phyloP scores from a whole-genome alignment of 2,797 vertebrate genomes.

The Myotis planiceps region DNA sequence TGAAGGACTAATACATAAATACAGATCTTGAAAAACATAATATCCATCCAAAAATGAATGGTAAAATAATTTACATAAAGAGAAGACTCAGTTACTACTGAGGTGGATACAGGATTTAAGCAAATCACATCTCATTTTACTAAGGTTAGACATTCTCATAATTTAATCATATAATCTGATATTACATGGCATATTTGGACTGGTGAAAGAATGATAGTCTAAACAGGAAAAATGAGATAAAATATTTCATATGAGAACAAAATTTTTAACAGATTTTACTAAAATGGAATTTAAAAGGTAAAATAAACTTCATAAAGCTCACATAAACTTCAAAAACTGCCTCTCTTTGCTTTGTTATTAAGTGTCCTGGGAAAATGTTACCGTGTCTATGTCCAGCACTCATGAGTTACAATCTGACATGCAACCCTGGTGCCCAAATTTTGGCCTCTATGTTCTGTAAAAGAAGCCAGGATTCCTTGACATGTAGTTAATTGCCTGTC shows the following conservation, averaged over 20 bases:
- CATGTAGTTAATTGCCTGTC: background rate
- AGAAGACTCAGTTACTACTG: background rate
- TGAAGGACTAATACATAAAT: background rate
- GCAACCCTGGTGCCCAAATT: background rate
- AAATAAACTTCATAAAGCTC: conserved; percentile 26
- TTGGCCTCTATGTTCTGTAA: background rate
- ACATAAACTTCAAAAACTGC: background rate
- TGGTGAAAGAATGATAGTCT: background rate
- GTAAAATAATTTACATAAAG: background rate
- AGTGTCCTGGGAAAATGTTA: background rate
- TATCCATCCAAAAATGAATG: background rate
- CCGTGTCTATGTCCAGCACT: background rate
- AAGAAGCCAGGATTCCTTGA: background rate
- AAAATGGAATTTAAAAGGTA: conserved; percentile 34
- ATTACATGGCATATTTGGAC: conserved; percentile 1
- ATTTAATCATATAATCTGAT: conserved; percentile 7
- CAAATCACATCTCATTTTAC: background rate
- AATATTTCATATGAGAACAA: background rate
- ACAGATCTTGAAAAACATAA: background rate
- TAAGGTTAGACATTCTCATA: background rate
- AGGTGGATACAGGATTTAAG: background rate
- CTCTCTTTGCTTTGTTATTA: background rate
- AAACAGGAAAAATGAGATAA: background rate
- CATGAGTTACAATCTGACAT: background rate
- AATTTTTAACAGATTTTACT: background rate